Evolutionary conservation across 2,888 invertebrate genomes (phyloP), one percentile per base, ranked within the genome.

Genomic region (Apeira syringaria): DNA sequence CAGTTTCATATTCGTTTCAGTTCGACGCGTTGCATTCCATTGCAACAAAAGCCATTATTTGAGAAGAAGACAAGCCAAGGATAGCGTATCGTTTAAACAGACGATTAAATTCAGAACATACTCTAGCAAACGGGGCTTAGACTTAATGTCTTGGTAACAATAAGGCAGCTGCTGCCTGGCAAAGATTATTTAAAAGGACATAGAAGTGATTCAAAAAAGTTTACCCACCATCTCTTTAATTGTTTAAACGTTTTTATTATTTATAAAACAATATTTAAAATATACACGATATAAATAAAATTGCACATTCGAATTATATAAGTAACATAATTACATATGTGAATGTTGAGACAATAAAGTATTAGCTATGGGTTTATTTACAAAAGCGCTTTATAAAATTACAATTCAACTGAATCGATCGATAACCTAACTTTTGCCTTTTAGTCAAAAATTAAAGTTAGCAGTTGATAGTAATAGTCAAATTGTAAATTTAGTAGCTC

Each of bases 111-210:
- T n/a, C n/a, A n/a, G n/a, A n/a, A n/a, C n/a, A n/a, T n/a, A n/a
- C n/a, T n/a, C n/a, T n/a, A n/a, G n/a, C n/a, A n/a, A n/a, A n/a
- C n/a, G n/a, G n/a, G n/a, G n/a, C n/a, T n/a, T n/a, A n/a, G n/a
- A n/a, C n/a, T n/a, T n/a, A n/a, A n/a, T n/a, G 7, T 17, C 7
- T 39, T 64, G 66, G 67, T 67, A 65, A 65, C 67, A 52, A 55
- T 45, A 48, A 55, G n/a, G n/a, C n/a, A 15, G 2, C 26, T 35
- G 18, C 17, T 10, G 35, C 26, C 35, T 35, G 18, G 18, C 20
- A 32, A 11, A 38, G 13, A 44, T 20, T 37, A 40, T n/a, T n/a
- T 46, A 24, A 31, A 36, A 53, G 39, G 42, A 50, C 42, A 47
- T 36, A 45, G 25, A 50, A 34, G 24, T 34, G 26, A 43, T 9